Percentiles rank a stretch among this genome's conserved stretches.
These are phyloP conservation scores for Malthinus flaveolus DNA, from an alignment of 2,888 invertebrate genomes.

Conservation along the genomic window DNA sequence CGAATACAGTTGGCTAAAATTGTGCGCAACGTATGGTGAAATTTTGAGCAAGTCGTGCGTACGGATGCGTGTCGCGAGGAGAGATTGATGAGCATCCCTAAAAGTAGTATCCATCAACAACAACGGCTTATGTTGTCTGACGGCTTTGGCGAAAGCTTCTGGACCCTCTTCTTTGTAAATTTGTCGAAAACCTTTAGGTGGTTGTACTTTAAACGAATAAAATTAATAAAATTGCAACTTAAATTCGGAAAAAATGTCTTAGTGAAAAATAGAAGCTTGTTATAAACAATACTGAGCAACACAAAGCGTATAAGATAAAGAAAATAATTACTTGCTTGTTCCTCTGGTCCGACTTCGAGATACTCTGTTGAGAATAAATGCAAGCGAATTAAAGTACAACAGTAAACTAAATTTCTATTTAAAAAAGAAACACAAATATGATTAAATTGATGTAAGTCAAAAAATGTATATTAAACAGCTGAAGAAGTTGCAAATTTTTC, in stretches of 20 bases:
- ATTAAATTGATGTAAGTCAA: background rate
- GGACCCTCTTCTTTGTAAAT: slow-evolving; percentile 88
- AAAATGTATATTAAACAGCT: background rate
- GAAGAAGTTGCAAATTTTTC: too few relatives aligned
- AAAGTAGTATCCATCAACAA: slow-evolving; percentile 98
- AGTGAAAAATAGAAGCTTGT: background rate
- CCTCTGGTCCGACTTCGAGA: slow-evolving; percentile 44
- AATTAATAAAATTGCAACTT: background rate
- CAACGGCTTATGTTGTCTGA: slow-evolving; percentile 82
- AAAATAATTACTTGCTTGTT: slow-evolving; percentile 49
- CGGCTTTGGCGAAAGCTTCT: slow-evolving; percentile 93
- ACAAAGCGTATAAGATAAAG: slow-evolving; percentile 30
- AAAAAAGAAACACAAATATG: background rate
- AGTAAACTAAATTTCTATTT: slow-evolving; percentile 23
- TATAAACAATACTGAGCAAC: too few relatives aligned
- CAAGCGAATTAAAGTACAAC: slow-evolving; percentile 39
- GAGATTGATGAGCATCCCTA: slow-evolving; percentile 97
- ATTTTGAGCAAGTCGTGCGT: slow-evolving; percentile 89
- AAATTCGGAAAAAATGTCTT: background rate
- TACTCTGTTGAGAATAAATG: slow-evolving; percentile 51
- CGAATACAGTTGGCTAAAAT: slow-evolving; percentile 86
- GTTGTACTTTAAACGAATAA: slow-evolving; percentile 52
- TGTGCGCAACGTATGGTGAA: slow-evolving; percentile 93
- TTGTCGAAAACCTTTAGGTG: slow-evolving; percentile 85
- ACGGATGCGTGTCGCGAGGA: slow-evolving; percentile 93